Conservation (phyloP, 2,888 invertebrate species). For the Hedychridium roseum region DNA sequence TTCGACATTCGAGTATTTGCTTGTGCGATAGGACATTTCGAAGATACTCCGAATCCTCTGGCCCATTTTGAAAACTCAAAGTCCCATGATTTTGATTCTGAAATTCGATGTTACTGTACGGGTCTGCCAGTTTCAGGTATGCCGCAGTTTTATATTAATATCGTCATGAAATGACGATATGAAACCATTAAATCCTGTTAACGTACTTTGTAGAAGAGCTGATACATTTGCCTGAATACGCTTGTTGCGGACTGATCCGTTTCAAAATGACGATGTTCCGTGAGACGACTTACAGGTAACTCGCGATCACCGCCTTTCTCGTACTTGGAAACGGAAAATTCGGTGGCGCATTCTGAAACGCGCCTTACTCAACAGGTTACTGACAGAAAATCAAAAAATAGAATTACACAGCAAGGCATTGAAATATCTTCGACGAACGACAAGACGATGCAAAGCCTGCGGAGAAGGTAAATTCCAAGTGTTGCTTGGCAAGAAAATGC, state of each 20-base stretch:
- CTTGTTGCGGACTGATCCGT: conserved; percentile 71
- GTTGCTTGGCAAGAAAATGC: conserved; percentile 58
- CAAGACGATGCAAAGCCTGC: conserved; percentile 68
- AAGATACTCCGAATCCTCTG: conserved; percentile 28
- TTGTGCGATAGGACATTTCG: conserved; percentile 71
- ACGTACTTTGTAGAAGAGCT: conserved; percentile 64
- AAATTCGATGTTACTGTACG: conserved; percentile 62
- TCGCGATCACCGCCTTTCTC: no score
- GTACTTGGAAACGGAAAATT: no score
- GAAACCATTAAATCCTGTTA: conserved; percentile 13
- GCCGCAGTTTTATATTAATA: no score
- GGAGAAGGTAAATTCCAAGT: conserved; percentile 68
- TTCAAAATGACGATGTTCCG: conserved; percentile 69
- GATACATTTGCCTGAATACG: conserved; percentile 69
- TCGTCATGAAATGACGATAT: no score
- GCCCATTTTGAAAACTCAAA: conserved; percentile 52
- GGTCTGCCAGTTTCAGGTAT: conserved; percentile 60
- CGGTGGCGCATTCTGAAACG: background rate
- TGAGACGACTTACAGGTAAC: conserved; percentile 68
- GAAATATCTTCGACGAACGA: conserved; percentile 69
- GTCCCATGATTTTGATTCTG: conserved; percentile 46
- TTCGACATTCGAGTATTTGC: conserved; percentile 70
- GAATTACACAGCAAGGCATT: conserved; percentile 70
- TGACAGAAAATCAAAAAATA: conserved; percentile 72
- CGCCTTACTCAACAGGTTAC: conserved; percentile 56